Percentiles rank a stretch among this genome's conserved stretches.
These are phyloP conservation scores for Sorex araneus DNA, from an alignment of 2,113 vertebrate species.

Conservation along the genomic window DNA sequence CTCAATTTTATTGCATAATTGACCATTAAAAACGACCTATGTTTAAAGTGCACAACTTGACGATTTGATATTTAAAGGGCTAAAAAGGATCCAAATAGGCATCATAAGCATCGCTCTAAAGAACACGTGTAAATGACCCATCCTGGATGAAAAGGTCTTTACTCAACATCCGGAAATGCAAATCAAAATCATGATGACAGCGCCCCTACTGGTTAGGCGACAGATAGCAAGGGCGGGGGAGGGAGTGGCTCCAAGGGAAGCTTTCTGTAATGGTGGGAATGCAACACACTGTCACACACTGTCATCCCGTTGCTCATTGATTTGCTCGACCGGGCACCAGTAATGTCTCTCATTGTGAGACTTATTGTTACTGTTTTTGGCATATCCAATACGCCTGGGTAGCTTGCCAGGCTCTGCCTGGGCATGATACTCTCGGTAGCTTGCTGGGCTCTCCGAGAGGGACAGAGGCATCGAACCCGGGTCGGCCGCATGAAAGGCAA, in stretches of 20 bases:
- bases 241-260: neutral
- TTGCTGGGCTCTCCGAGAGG: too few relatives aligned
- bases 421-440: too few relatives aligned
- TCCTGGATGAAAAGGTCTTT: neutral
- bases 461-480: too few relatives aligned
- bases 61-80: neutral
- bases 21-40: neutral
- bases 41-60: neutral
- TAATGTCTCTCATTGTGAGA: too few relatives aligned
- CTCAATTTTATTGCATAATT: neutral
- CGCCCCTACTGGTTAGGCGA: neutral
- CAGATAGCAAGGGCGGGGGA: neutral
- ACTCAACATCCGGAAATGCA: neutral
- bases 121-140: neutral
- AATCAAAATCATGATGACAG: neutral
- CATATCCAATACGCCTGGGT: too few relatives aligned
- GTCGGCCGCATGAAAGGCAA: too few relatives aligned
- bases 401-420: too few relatives aligned
- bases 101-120: neutral
- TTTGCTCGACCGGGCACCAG: too few relatives aligned
- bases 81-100: too few relatives aligned
- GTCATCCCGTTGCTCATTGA: too few relatives aligned
- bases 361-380: too few relatives aligned
- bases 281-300: too few relatives aligned
- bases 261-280: neutral